These are phyloP conservation scores for Meteorus colon DNA, from an alignment of 2,888 invertebrate species.

Conservation along the genomic window DNA sequence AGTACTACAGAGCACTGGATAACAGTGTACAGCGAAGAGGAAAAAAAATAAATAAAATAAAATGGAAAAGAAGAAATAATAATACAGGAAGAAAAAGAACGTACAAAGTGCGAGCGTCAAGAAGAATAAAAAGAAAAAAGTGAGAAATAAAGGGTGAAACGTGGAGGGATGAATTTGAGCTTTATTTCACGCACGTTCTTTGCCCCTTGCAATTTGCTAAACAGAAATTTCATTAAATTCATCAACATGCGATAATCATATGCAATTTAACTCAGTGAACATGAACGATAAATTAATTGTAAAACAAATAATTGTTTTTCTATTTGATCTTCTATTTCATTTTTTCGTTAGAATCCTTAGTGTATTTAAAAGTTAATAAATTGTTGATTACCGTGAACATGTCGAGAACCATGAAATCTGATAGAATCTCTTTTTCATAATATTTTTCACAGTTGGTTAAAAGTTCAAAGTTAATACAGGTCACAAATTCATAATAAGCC, in stretches of 20 bases:
- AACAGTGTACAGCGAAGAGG: constrained; percentile 7
- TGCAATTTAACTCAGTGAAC: background rate
- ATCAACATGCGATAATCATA: background rate
- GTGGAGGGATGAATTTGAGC: background rate
- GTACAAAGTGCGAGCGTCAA: background rate
- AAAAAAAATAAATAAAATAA: constrained; percentile 1
- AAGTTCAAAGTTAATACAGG: background rate
- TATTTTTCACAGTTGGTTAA: background rate
- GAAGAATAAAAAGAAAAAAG: background rate
- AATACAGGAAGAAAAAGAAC: background rate
- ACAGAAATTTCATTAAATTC: background rate
- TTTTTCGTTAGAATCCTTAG: background rate
- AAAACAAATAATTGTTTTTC: background rate
- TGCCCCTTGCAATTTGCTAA: background rate
- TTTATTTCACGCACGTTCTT: background rate
- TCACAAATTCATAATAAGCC: background rate
- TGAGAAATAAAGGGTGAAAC: constrained; percentile 7
- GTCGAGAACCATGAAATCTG: background rate
- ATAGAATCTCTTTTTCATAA: background rate
- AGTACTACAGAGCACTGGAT: constrained; percentile 36
- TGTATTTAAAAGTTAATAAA: too few species aligned
- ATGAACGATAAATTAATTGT: background rate
- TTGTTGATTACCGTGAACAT: background rate
- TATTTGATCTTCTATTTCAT: background rate
- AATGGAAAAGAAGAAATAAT: background rate